Percentiles rank a stretch among this genome's conserved stretches.
Evolutionary conservation across 2,113 vertebrate species (phyloP).

Genomic region (Copsychus sechellarum): DNA sequence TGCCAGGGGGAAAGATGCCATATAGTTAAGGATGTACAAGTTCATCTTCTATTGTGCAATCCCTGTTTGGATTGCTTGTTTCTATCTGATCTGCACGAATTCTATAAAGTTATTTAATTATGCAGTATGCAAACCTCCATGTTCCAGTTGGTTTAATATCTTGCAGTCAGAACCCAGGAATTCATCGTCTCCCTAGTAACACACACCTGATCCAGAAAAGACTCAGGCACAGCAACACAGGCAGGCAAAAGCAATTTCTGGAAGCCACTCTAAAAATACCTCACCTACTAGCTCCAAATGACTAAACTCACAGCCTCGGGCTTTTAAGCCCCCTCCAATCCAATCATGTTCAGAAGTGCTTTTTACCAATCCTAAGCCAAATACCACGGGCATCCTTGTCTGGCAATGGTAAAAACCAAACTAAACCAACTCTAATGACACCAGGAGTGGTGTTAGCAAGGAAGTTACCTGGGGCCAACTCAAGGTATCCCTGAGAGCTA

Average conservation of each 20-base stretch:
- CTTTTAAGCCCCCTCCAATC: background rate
- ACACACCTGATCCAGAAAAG: background rate
- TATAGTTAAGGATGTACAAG: background rate
- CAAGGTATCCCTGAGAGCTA: background rate
- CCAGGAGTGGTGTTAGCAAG: rapidly evolving
- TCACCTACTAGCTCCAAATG: background rate
- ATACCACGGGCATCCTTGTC: background rate
- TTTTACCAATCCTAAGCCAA: background rate
- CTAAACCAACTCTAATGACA: background rate
- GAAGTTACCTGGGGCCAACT: background rate
- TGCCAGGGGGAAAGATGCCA: constrained; percentile 31
- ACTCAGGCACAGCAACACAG: background rate
- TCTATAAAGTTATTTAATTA: background rate
- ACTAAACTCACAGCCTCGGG: background rate
- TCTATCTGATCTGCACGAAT: background rate
- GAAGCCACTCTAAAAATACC: background rate
- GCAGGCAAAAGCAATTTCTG: background rate
- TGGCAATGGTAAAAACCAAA: background rate
- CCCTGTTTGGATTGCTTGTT: background rate
- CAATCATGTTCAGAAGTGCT: background rate
- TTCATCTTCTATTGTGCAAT: constrained; percentile 25
- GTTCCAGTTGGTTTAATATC: background rate
- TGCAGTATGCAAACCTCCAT: rapidly evolving
- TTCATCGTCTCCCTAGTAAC: background rate
- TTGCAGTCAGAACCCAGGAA: background rate